Conservation (phyloP, 2,888 invertebrate genomes). For the Caenorhabditis sp. region DNA sequence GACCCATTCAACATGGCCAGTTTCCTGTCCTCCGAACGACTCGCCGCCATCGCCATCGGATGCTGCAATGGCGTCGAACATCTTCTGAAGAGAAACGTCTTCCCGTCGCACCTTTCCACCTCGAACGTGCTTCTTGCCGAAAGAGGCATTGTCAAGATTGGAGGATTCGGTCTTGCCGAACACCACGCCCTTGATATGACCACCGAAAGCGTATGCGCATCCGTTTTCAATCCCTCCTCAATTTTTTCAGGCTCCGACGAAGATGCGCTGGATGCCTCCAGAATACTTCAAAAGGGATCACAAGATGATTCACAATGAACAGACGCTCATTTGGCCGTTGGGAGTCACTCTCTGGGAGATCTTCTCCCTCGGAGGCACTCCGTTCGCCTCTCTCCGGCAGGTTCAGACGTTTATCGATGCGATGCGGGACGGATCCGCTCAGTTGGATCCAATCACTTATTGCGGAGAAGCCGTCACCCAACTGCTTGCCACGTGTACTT, state of each 20-base stretch:
- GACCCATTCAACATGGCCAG: conserved; percentile 57
- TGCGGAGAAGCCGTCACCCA: conserved; percentile 52
- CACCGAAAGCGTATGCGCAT: conserved; percentile 41
- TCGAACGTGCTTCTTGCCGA: conserved; percentile 60
- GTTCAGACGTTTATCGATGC: conserved; percentile 40
- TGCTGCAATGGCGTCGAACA: conserved; percentile 54
- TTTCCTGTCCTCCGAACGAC: conserved; percentile 57
- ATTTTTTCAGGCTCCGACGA: conserved; percentile 36
- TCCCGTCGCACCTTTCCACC: conserved; percentile 46
- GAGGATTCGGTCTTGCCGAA: conserved; percentile 58
- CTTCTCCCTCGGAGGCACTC: conserved; percentile 55
- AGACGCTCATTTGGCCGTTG: conserved; percentile 50
- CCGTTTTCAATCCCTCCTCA: not conserved
- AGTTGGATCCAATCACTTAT: conserved; percentile 50
- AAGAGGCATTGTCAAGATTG: conserved; percentile 58
- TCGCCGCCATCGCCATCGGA: conserved; percentile 57
- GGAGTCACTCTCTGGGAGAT: conserved; percentile 61
- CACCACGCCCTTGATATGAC: conserved; percentile 42
- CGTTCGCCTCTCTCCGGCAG: conserved; percentile 43
- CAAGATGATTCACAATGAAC: conserved; percentile 37
- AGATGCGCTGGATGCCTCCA: conserved; percentile 57
- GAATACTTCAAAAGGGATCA: conserved; percentile 49
- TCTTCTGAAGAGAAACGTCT: conserved; percentile 42
- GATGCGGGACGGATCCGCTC: conserved; percentile 52
- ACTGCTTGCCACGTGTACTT: conserved; percentile 41